Conservation (phyloP, 30 jellyfish, hydroid and myxozoan genomes). For the Chrysaora quinquecirrha region DNA sequence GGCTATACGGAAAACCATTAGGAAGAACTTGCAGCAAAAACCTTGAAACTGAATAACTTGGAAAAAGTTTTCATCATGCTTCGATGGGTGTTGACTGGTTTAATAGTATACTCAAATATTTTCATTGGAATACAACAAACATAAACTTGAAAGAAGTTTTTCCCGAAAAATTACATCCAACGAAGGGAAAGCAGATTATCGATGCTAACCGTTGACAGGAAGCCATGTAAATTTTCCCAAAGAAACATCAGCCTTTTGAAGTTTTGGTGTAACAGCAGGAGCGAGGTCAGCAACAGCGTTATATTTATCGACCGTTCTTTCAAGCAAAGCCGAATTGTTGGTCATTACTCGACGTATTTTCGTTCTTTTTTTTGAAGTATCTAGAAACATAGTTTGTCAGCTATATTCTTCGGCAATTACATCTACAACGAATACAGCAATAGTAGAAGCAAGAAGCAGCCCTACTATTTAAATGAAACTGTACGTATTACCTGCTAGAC, state of each 20-base stretch:
- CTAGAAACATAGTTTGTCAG: background rate
- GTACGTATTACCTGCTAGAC: constrained; percentile 1
- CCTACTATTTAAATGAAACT: background rate
- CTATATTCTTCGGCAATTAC: background rate
- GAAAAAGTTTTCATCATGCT: too few relatives aligned
- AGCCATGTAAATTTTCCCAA: background rate
- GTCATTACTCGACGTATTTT: background rate
- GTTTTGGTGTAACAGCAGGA: constrained; percentile 1
- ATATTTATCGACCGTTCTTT: background rate
- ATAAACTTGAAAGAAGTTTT: too few relatives aligned
- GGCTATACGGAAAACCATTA: too few relatives aligned
- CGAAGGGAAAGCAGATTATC: background rate
- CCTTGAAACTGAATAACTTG: too few relatives aligned
- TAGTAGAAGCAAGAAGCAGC: background rate
- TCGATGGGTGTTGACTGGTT: too few relatives aligned
- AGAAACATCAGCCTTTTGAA: background rate
- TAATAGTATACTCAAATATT: too few relatives aligned
- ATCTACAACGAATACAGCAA: background rate
- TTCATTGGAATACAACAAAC: too few relatives aligned
- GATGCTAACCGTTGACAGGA: constrained; percentile 1
- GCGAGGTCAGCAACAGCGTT: constrained; percentile 1
- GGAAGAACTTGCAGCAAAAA: too few relatives aligned
- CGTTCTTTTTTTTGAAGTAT: background rate
- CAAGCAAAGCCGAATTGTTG: background rate
- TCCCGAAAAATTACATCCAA: background rate